A percentile compares a stretch with the other conserved stretches of the same genome.
phyloP scores from a whole-genome alignment of 2,888 invertebrate species.

The Perizoma flavofasciatum region DNA sequence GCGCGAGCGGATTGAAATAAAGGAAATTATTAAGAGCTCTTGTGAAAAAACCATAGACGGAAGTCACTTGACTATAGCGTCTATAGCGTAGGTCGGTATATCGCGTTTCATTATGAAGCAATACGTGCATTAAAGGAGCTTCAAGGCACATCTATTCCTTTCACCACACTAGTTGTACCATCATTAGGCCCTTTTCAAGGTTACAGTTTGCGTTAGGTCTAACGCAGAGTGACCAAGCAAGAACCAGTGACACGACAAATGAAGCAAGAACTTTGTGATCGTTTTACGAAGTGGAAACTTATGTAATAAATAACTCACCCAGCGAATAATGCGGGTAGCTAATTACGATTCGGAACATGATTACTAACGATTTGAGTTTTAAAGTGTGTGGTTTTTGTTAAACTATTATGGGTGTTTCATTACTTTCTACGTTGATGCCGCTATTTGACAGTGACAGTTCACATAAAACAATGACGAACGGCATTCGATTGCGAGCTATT shows the following conservation, averaged over 20 bases:
- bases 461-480: slow-evolving; percentile 70
- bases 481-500: slow-evolving; percentile 63
- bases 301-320: slow-evolving; percentile 58
- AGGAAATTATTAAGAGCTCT: slow-evolving; percentile 83
- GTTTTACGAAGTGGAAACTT: slow-evolving; percentile 65
- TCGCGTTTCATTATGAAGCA: slow-evolving; percentile 51
- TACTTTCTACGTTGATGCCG: slow-evolving; percentile 73
- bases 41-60: slow-evolving; percentile 73
- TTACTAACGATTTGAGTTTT: slow-evolving; percentile 47
- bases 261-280: slow-evolving; percentile 64
- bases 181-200: too few species aligned
- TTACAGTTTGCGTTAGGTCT: too few species aligned
- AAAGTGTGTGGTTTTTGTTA: slow-evolving; percentile 55
- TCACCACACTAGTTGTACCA: slow-evolving; percentile 20
- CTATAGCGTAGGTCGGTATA: slow-evolving; percentile 49
- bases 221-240: too few species aligned
- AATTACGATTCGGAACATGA: slow-evolving; percentile 67
- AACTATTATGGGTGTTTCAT: slow-evolving; percentile 63
- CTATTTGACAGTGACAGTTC: slow-evolving; percentile 61
- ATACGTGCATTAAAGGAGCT: slow-evolving; percentile 35
- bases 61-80: slow-evolving; percentile 68
- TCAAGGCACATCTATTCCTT: neutral
- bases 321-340: slow-evolving; percentile 66
- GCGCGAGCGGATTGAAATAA: slow-evolving; percentile 79
- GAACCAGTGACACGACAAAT: neutral